Evolutionary conservation across 2,797 vertebrate species (phyloP), one percentile per base, ranked within the genome.

Genomic region (Hoplostethus atlanticus): DNA sequence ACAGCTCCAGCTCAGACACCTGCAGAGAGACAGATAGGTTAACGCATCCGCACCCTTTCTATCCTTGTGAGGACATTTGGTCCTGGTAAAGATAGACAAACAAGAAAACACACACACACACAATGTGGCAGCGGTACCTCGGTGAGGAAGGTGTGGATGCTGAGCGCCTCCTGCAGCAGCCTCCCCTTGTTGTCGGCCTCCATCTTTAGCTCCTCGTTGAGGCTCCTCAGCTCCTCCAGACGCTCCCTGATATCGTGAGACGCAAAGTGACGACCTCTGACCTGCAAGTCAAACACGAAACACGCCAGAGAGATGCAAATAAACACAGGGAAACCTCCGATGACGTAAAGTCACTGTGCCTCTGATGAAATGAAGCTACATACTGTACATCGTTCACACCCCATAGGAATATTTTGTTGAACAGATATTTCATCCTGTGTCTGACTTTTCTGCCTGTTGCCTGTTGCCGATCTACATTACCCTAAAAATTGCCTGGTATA

Each of bases 1-100:
- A 97, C n/a, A 92, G 84, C 80, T 96, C 92, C 30, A 96, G 91
- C 73, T 97, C 97, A 9, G 94, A 92, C 44, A 97, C 90, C 97
- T 98, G 17, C 2, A 51, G 30, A 53, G 12, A 34, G 34, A 60
- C 17, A 36, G 4, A 40, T 17, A 13, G 40, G 34, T 64, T 3
- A 6, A 44, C 3, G 12, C 21, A 21, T 21, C 21, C 21, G 21
- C 21, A 21, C 1, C 21, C 34, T 34, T 34, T 6, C 34, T 34
- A 34, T 34, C 34, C 34, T 34, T 34, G 34, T 34, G 34, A 34
- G 34, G 34, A 34, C 34, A 34, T 34, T 34, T 34, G 34, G 34
- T 6, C 34, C 34, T 34, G 4, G 6, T 34, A 34, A 34, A 5
- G 34, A 34, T 5, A 34, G 34, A 34, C 17, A 60, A 3, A 60